Evolutionary conservation across 2,113 vertebrate genomes (phyloP), one percentile per base, ranked within the genome.

Genomic region (Oncorhynchus keta): DNA sequence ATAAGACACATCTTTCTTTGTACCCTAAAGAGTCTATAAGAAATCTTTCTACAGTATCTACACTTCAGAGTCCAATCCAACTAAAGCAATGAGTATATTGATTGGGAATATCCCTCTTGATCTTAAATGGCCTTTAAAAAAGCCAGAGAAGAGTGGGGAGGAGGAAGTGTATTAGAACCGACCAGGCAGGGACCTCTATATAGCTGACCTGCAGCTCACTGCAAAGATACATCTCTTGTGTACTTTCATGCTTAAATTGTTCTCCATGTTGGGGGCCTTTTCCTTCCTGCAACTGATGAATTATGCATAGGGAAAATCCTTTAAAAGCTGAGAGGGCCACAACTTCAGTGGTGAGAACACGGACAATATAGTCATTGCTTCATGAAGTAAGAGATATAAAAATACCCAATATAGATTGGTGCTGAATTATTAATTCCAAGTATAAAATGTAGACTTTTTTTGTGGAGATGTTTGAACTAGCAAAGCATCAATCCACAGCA

Each of bases 291-390:
- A 14, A 35, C 22, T 76, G 8, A 74, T 76, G 48, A 73, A 74
- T 67, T 80, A 80, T 81, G 71, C 74, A 83, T 70, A 68, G 35
- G 30, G 14, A 28, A 28, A 74, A 68, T 70, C 74, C 62, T 59
- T 71, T 30, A 26, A 77, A n/a, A 28, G 32, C 9, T 64, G 32
- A 64, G 35, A 30, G 51, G 32, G 9, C 51, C 62, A 64, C 9
- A 79, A 16, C 6, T 22, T 22, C 59, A 1, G 16, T 62, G 59
- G 59, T 22, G 20, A 62, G 9, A 62, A 13, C 35, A 74, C 74
- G 9, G 4, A 39, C 13, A 68, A 57, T 73, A 72, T 24, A 76
- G 5, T 12, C 45, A 39, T 74, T 39, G 64, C 59, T 28, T 61
- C 32, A 48, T 24, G 62, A 66, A 74, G 62, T 24, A 75, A 71